Base-by-base conservation (phyloP, 2,113 vertebrate genomes). In the Etia nguti region DNA sequence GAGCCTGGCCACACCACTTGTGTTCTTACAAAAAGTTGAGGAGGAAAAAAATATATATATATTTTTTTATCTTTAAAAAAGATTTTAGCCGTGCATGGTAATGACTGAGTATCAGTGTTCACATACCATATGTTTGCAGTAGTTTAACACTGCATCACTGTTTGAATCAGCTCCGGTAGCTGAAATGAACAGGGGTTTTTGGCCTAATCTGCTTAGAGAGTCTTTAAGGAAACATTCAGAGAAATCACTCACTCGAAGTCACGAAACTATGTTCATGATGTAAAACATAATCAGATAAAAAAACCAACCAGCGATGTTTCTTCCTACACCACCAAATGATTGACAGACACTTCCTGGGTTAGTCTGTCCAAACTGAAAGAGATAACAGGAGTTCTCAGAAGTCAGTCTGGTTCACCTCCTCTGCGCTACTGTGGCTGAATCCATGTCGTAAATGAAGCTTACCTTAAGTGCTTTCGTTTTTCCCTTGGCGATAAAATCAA, bases 401-500 rank as follows among this genome's bases (percentile, higher is more conserved):
- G 4, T 65, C 7, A n/a, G 22, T 31, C 38, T 43, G 9, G 4
- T 41, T 55, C 24, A 34, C 52, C 6, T 46, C 7, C 22, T 68
- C 79, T 43, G 79, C 22, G 24, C 31, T 5, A 55, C 10, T 83
- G 26, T 15, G 3, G 15, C 46, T 80, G 10, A 48, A 41, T 9
- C 9, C 10, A 2, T 55, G 43, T 10, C 26, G 16, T 20, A 54
- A 88, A 57, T 79, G 8, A 55, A 62, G 90, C 94, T 86, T 96
- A 98, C 98, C 90, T 94, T 57, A 65, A 98, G 93, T 26, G 90
- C 93, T 86, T 97, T 87, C 1, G 92, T 92, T 94, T 95, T 95
- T 10, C 96, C 96, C 95, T 98, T 98, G 81, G 97, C 97, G 89
- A 98, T 94, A 86, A 98, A 97, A 95, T 98, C 98, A 82, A 98